phyloP scores from a whole-genome alignment of 1,140 invertebrate genomes.

The Dinothrombium tinctorium region DNA sequence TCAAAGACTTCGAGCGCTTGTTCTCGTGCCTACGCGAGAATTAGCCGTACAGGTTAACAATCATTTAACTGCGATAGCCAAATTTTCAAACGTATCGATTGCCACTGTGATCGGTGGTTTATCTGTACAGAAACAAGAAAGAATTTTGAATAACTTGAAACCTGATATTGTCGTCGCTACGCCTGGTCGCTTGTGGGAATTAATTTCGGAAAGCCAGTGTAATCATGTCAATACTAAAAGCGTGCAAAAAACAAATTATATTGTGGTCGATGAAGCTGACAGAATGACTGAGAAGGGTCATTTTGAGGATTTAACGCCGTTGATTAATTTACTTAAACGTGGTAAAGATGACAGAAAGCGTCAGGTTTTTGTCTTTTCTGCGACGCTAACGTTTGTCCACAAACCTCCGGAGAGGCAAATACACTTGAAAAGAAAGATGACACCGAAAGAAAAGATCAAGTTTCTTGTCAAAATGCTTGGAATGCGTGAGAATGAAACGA shows the following conservation, averaged over 20 bases:
- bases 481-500: constrained; percentile 53
- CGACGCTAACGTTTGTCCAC: constrained; percentile 76
- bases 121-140: constrained; percentile 66
- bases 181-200: constrained; percentile 81
- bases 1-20: constrained; percentile 31
- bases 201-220: constrained; percentile 36
- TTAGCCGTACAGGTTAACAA: constrained; percentile 76
- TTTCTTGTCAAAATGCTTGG: constrained; percentile 35
- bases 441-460: constrained; percentile 19
- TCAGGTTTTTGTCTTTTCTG: constrained; percentile 93
- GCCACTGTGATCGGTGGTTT: constrained; percentile 69
- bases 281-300: constrained; percentile 91
- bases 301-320: constrained; percentile 71
- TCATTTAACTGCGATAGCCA: constrained; percentile 51
- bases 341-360: constrained; percentile 21
- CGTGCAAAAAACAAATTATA: constrained; percentile 31
- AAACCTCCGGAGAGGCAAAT: constrained; percentile 47
- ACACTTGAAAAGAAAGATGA: constrained; percentile 13
- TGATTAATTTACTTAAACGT: constrained; percentile 32
- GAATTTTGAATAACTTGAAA: constrained; percentile 40
- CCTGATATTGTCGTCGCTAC: constrained; percentile 90
- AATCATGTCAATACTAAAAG: constrained; percentile 1
- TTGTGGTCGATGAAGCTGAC: constrained; percentile 96
- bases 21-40: constrained; percentile 83
- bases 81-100: constrained; percentile 49